Evolutionary conservation across 2,797 vertebrate genomes (phyloP), one percentile per base, ranked within the genome.

Genomic region (Rhynchonycteris naso): DNA sequence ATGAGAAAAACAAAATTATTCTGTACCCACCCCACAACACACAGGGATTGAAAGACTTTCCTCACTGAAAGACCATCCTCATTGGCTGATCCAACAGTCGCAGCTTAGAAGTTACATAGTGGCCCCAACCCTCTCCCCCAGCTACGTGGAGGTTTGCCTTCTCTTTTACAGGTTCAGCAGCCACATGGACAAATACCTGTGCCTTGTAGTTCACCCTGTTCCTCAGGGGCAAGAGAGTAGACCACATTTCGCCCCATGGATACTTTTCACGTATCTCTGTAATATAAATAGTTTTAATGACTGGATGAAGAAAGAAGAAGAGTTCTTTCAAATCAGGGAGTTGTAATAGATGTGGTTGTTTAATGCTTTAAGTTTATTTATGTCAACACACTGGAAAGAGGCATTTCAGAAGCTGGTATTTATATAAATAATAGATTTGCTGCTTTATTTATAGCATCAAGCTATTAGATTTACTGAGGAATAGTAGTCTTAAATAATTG

Each of bases 401-500:
- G 61, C 58, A 58, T 47, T 38, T 59, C 88, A 58, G 71, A 95
- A 96, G 56, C 88, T 84, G 43, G 71, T 91, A 54, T 61, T 58
- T 90, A 33, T 74, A 92, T 87, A 65, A 91, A 43, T 91, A 97
- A 92, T 89, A 66, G 76, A 96, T 7, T 63, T 61, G 56, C 80
- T 71, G 65, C 35, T 96, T 38, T 92, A 63, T 95, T 97, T 94
- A 83, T 89, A 92, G 38, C 63, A 81, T 52, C 35, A 79, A 81
- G 65, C 94, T 96, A 58, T 95, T 95, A 87, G 72, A 52, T 85
- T 94, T 72, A 61, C 94, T 76, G 68, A 95, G 92, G 93, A 80
- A 78, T 52, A 50, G 65, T 90, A 63, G 22, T 95, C 71, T 89
- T 90, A 95, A 92, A 83, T 96, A 96, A 96, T 80, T 83, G 5